phyloP scores from a whole-genome alignment of 2,113 vertebrate genomes.

The Pituophis catenifer region DNA sequence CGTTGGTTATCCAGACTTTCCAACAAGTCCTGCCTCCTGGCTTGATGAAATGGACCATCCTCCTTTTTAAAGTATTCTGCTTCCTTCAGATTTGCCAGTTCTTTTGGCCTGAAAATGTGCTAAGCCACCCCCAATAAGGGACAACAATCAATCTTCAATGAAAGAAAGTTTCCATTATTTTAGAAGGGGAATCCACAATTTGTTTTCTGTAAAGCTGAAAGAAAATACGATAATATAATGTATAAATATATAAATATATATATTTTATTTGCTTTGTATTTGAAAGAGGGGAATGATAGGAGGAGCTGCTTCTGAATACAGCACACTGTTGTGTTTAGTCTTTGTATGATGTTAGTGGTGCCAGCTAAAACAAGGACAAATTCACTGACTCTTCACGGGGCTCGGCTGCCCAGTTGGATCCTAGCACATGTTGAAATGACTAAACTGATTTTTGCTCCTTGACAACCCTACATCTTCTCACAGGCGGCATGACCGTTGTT shows the following conservation, averaged over 20 bases:
- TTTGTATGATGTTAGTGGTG: slow-evolving; percentile 3
- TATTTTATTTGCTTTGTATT: slow-evolving; percentile 24
- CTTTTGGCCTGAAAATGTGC: slow-evolving; percentile 47
- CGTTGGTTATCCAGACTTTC: slow-evolving; percentile 98
- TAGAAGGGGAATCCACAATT: slow-evolving; percentile 54
- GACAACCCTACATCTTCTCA: slow-evolving; percentile 26
- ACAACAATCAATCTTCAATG: slow-evolving; percentile 38
- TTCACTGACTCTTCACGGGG: slow-evolving; percentile 40
- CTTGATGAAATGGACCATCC: slow-evolving; percentile 99
- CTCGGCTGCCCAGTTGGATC: slow-evolving; percentile 45
- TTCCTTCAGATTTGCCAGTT: slow-evolving; percentile 19
- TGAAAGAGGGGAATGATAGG: slow-evolving; percentile 24
- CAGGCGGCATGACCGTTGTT: neutral
- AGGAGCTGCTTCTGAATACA: slow-evolving; percentile 16
- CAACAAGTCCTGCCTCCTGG: slow-evolving; percentile 98
- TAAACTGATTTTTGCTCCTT: slow-evolving; percentile 21
- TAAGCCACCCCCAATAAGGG: slow-evolving; percentile 40
- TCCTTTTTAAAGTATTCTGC: slow-evolving; percentile 82
- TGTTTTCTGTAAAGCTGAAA: slow-evolving; percentile 14
- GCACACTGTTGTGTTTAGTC: slow-evolving; percentile 33
- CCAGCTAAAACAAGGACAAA: slow-evolving; percentile 35
- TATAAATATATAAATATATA: slow-evolving; percentile 5
- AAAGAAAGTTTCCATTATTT: slow-evolving; percentile 58
- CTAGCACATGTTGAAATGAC: slow-evolving; percentile 20
- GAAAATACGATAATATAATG: neutral